phyloP scores from a whole-genome alignment of 92 coral and sea anemone species.

The Montipora capitata region DNA sequence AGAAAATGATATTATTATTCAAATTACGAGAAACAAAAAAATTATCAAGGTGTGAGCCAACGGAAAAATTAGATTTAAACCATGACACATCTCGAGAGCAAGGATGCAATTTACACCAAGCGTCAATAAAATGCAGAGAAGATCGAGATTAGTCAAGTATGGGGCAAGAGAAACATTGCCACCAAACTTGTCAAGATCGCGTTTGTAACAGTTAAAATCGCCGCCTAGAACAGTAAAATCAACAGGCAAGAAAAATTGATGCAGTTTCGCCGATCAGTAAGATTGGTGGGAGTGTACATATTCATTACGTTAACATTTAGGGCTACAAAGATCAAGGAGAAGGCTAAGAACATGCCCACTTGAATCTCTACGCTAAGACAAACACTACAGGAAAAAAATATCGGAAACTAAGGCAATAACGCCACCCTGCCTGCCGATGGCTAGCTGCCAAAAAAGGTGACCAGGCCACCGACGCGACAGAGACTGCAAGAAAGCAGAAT shows the following conservation, averaged over 20 bases:
- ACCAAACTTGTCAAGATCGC: conserved; percentile 14
- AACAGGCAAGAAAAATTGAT: conserved; percentile 2
- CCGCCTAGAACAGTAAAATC: background rate
- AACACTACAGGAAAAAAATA: background rate
- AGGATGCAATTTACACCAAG: background rate
- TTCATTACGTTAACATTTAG: background rate
- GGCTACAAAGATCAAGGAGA: background rate
- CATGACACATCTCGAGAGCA: background rate
- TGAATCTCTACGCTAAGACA: background rate
- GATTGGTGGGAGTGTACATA: conserved; percentile 44
- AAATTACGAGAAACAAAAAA: background rate
- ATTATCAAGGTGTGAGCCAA: background rate
- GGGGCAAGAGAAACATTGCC: background rate
- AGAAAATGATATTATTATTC: background rate
- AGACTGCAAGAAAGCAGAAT: no score
- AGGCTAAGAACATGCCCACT: conserved; percentile 20
- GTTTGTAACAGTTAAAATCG: conserved; percentile 35
- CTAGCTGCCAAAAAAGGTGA: conserved; percentile 22
- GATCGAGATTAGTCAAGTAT: background rate
- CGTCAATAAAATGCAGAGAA: background rate
- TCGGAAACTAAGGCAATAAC: background rate
- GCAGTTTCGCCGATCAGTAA: conserved; percentile 24
- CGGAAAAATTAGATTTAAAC: background rate
- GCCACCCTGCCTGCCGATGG: conserved; percentile 24
- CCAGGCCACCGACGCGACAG: background rate